Conservation (phyloP, 2,888 invertebrate genomes). For the Drosophila birchii region DNA sequence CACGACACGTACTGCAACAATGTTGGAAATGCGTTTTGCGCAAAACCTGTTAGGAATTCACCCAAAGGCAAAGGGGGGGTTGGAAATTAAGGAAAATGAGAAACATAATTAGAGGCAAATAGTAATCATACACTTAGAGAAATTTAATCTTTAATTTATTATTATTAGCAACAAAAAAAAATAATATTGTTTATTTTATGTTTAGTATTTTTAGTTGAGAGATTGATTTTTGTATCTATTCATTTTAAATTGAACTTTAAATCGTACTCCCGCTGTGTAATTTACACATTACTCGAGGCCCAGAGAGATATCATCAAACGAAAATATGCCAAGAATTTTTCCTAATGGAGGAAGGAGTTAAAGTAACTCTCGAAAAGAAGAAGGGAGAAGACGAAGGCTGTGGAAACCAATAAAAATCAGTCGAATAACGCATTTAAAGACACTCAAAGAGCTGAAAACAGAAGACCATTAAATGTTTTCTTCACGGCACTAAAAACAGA, state of each 20-base stretch:
- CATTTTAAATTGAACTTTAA: background rate
- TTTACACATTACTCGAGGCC: slow-evolving; percentile 10
- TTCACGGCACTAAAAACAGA: slow-evolving; percentile 53
- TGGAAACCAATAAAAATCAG: slow-evolving; percentile 68
- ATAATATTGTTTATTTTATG: background rate
- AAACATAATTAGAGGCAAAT: slow-evolving; percentile 42
- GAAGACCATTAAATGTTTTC: slow-evolving; percentile 67
- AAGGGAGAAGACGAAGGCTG: slow-evolving; percentile 1
- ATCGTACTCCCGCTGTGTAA: background rate
- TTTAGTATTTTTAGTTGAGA: background rate
- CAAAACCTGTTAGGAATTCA: slow-evolving; percentile 47
- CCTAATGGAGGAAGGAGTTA: slow-evolving; percentile 33
- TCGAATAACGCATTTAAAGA: slow-evolving; percentile 72
- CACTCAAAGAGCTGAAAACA: slow-evolving; percentile 72
- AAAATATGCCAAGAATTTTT: slow-evolving; percentile 70
- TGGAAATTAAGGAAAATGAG: slow-evolving; percentile 43
- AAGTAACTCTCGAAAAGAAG: slow-evolving; percentile 18
- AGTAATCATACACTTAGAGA: slow-evolving; percentile 19
- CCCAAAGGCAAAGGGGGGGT: slow-evolving; percentile 11
- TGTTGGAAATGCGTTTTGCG: slow-evolving; percentile 48
- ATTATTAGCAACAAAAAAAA: background rate
- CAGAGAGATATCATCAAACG: slow-evolving; percentile 54
- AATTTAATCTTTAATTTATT: background rate
- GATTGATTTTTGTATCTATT: background rate
- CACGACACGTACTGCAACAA: slow-evolving; percentile 47